Base-by-base conservation (phyloP, 2,113 vertebrate species). In the Aphyosemion australe region DNA sequence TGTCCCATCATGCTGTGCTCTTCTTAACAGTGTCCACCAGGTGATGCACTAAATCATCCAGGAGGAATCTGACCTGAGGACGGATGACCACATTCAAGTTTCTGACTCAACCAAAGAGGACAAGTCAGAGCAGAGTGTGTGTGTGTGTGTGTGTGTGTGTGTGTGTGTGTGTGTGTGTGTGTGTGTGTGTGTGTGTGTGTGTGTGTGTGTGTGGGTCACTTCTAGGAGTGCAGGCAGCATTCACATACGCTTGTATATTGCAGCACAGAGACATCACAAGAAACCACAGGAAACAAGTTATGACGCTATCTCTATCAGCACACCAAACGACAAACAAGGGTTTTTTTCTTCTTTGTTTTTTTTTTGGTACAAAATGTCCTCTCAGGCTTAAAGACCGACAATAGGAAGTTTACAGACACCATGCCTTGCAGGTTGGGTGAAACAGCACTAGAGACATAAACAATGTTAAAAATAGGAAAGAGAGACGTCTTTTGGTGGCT, bases 221-320 rank as follows among this genome's bases (percentile, higher is more conserved):
- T 55, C 60, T 47, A 51, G 50, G 43, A 65, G 67, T 76, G 76
- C 73, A 82, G 64, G 69, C 58, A 31, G 32, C 19, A 15, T 78
- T 84, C 74, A 87, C 72, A 61, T 77, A 77, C 75, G 69, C 60
- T 59, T 68, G 59, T 76, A 74, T 71, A 78, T 63, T 85, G 82
- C 79, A 76, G 75, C 82, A 71, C 58, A 84, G 64, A 90, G 66
- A 87, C 83, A 82, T 73, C 66, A 79, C 78, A 85, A 79, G 80
- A 89, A 93, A 91, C 90, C 91, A 91, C 90, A 92, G 88, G 87
- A 92, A 91, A 80, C 82, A 74, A 76, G 76, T 85, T 87, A 72
- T 86, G 88, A 90, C 78, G 65, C 79, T 71, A 87, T 86, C 83
- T 75, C 66, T 68, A 69, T 69, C 80, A 79, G 80, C 71, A 75